Evolutionary conservation across 92 coral and sea anemone species (phyloP).

Genomic region (Epizoanthus ramosus): DNA sequence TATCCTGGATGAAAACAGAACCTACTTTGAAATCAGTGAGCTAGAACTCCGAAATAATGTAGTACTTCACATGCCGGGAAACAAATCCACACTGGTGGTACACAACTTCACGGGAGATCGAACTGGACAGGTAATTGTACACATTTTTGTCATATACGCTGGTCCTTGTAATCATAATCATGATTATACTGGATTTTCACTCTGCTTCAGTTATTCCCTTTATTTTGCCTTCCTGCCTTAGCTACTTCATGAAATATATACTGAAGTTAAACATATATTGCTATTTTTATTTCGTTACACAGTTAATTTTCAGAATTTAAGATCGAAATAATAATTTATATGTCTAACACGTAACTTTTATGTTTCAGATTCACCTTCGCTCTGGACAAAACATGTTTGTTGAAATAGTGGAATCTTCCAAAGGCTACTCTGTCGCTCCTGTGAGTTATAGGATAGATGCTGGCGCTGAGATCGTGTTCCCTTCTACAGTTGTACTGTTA

Average conservation of each 20-base stretch:
- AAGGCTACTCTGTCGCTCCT: slow-evolving; percentile 72
- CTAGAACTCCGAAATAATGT: slow-evolving; percentile 60
- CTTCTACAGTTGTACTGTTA: slow-evolving; percentile 63
- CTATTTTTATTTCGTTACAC: no score
- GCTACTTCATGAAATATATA: no score
- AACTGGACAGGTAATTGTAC: slow-evolving; percentile 49
- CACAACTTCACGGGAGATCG: slow-evolving; percentile 70
- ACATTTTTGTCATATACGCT: no score
- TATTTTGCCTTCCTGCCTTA: no score
- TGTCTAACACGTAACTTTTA: background rate
- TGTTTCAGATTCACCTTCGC: slow-evolving; percentile 49
- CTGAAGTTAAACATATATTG: no score
- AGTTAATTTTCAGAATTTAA: no score
- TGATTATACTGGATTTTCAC: no score
- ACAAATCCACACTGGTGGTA: slow-evolving; percentile 60
- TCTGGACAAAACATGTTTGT: slow-evolving; percentile 68
- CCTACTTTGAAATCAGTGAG: slow-evolving; percentile 67
- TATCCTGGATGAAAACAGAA: slow-evolving; percentile 53
- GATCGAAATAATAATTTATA: no score
- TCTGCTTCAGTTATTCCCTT: no score
- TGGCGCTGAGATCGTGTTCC: slow-evolving; percentile 68
- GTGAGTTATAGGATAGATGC: slow-evolving; percentile 68
- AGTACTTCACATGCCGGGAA: slow-evolving; percentile 60
- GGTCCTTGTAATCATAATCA: no score
- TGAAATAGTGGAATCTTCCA: slow-evolving; percentile 66